Evolutionary conservation across 2,113 vertebrate genomes (phyloP).

Genomic region (Morone saxatilis): DNA sequence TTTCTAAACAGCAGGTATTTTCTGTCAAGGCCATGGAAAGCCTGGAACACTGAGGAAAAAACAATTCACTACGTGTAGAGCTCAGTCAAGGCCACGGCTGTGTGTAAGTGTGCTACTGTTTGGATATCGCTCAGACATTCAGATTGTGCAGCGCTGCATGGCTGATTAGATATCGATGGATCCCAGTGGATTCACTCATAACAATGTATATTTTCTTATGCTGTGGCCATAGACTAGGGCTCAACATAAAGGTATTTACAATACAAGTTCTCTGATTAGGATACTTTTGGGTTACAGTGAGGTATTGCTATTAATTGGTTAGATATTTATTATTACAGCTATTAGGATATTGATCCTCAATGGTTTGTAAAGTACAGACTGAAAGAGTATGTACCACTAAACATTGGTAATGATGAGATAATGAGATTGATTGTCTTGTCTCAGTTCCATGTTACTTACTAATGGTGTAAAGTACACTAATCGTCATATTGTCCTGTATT

Average conservation of each 20-base stretch:
- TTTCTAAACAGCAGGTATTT: slow-evolving; percentile 57
- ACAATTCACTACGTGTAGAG: slow-evolving; percentile 47
- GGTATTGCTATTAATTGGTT: neutral
- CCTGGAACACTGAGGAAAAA: slow-evolving; percentile 46
- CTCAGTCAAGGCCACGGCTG: slow-evolving; percentile 48
- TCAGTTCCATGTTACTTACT: neutral
- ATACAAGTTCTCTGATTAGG: neutral
- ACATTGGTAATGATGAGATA: neutral
- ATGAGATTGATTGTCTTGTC: neutral
- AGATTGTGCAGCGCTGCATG: slow-evolving; percentile 25
- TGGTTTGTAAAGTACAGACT: neutral
- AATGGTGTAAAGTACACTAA: neutral
- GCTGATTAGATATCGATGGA: slow-evolving; percentile 52
- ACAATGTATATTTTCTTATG: slow-evolving; percentile 24
- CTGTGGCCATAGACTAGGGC: neutral
- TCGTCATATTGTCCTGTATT: neutral
- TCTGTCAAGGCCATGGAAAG: slow-evolving; percentile 63
- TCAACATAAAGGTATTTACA: neutral
- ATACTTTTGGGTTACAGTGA: neutral
- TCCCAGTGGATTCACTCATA: slow-evolving; percentile 12
- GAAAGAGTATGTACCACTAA: neutral
- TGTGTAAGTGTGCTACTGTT: neutral
- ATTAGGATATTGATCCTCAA: neutral
- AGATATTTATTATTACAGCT: neutral
- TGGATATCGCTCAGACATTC: slow-evolving; percentile 43